These are phyloP conservation scores for Ammodytes dubius DNA, from an alignment of 2,113 vertebrate species.

Conservation along the genomic window DNA sequence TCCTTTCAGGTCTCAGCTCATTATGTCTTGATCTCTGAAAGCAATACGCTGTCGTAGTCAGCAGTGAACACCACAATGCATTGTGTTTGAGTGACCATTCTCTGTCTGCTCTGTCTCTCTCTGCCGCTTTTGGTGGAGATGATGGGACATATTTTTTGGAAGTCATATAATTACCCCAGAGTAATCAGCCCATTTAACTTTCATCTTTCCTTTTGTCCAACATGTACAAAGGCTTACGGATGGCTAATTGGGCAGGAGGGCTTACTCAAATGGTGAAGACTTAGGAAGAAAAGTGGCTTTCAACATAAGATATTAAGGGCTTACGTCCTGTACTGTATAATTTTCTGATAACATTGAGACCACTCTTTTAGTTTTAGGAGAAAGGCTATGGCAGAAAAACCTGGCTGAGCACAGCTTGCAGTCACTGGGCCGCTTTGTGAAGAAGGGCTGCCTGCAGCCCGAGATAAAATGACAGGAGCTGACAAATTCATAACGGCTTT, in stretches of 20 bases:
- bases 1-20: slow-evolving; percentile 51
- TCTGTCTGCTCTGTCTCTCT: slow-evolving; percentile 26
- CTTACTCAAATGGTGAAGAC: slow-evolving; percentile 68
- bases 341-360: slow-evolving; percentile 86
- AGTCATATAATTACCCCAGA: slow-evolving; percentile 72
- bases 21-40: slow-evolving; percentile 62
- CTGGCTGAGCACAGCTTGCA: slow-evolving; percentile 62
- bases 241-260: slow-evolving; percentile 79
- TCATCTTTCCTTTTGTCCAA: slow-evolving; percentile 74
- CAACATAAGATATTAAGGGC: slow-evolving; percentile 73
- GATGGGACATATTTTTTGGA: slow-evolving; percentile 65
- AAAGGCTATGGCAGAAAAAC: slow-evolving; percentile 44
- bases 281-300: slow-evolving; percentile 77
- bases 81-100: slow-evolving; percentile 54
- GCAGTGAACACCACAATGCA: slow-evolving; percentile 11
- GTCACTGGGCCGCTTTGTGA: slow-evolving; percentile 57
- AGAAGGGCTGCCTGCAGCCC: slow-evolving; percentile 74
- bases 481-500: slow-evolving; percentile 84
- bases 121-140: slow-evolving; percentile 42
- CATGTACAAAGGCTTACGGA: slow-evolving; percentile 74
- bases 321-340: slow-evolving; percentile 72
- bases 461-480: slow-evolving; percentile 84
- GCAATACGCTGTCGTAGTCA: slow-evolving; percentile 29
- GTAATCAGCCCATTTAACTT: slow-evolving; percentile 81
- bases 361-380: slow-evolving; percentile 62